Evolutionary conservation across 2,113 vertebrate species (phyloP).

Genomic region (Amia ocellicauda): DNA sequence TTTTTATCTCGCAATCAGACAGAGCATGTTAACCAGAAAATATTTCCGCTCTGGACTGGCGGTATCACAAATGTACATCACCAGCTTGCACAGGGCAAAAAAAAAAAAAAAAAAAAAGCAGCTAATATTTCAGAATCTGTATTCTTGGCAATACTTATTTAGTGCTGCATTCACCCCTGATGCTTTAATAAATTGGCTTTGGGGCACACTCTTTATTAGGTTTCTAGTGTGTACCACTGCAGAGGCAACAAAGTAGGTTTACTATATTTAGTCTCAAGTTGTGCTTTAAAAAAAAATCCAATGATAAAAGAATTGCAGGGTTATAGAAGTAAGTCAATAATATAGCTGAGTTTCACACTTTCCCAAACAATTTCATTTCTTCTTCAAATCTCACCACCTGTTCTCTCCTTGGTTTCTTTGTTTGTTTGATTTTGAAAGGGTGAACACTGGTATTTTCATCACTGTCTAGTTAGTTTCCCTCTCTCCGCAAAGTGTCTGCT

Average conservation of each 20-base stretch:
- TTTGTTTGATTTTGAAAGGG: no score
- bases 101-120: constrained; percentile 23
- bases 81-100: constrained; percentile 32
- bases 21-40: constrained; percentile 50
- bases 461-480: no score
- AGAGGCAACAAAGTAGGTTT: background rate
- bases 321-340: no score
- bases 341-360: no score
- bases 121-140: constrained; percentile 42
- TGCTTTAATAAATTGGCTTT: constrained; percentile 11
- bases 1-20: constrained; percentile 48
- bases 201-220: constrained; percentile 3
- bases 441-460: no score
- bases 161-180: background rate
- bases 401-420: no score
- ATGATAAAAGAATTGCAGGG: background rate
- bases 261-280: background rate
- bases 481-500: no score
- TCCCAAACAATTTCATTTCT: no score
- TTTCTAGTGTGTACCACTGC: background rate
- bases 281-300: background rate
- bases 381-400: no score
- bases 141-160: constrained; percentile 48
- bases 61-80: constrained; percentile 52
- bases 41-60: constrained; percentile 32